Base-by-base conservation (phyloP, 1,140 invertebrate species). In the Chelonus insularis region DNA sequence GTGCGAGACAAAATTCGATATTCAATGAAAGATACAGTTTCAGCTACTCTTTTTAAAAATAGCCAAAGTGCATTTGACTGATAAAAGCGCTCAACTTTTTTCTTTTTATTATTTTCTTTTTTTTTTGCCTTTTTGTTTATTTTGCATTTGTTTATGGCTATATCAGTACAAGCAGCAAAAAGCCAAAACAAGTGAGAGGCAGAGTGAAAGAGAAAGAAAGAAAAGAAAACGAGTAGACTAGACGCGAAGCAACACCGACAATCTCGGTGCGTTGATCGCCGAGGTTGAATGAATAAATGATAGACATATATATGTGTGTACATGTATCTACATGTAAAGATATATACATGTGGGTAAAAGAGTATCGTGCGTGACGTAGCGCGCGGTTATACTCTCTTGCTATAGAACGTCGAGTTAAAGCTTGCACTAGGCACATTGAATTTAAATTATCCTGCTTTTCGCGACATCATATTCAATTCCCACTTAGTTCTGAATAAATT, bases 361-460 rank as follows among this genome's bases (percentile, higher is more conserved):
- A n/a, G 41, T 43, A 14, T 43, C 41, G 41, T 43, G 41, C 41
- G 41, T 43, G 41, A 43, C 41, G 41, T 43, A 43, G 14, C 41
- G 16, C 14, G 41, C 41, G 41, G 18, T 43, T 43, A n/a, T n/a
- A 16, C 41, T 43, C 41, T 43, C 41, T 18, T 16, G 41, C 41
- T 18, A 43, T 43, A 16, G 41, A 43, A 43, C 41, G 41, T 16
- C 41, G 41, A 43, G 41, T 8, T 18, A 16, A 43, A 43, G 41
- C 41, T 39, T 43, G 18, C 41, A 16, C 41, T 43, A 16, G 18
- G 18, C 14, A 43, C 41, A 43, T 43, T 43, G 41, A 43, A 43
- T 43, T 43, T 43, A 43, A 43, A 43, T 43, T 43, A 43, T 43
- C 41, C 41, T 5, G 41, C 41, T 43, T n/a, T 18, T 43, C 41